Evolutionary conservation across 2,888 invertebrate genomes (phyloP).

Genomic region (Parnassius smintheus): DNA sequence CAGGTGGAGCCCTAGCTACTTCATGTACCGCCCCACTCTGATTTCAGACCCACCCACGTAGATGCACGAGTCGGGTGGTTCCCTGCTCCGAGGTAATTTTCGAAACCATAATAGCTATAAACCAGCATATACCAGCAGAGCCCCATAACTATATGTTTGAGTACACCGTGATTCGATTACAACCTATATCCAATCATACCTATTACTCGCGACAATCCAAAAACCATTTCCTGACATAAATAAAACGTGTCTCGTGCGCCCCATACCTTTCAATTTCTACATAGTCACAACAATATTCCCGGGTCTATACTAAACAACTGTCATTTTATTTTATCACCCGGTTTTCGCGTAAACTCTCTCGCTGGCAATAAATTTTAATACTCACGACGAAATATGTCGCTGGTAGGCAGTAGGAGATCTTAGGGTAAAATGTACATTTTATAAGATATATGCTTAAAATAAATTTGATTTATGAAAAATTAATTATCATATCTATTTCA

Average conservation of each 20-base stretch:
- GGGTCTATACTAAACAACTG: constrained; percentile 78
- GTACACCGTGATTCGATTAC: too few species aligned
- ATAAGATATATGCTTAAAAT: background rate
- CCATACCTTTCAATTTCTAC: constrained; percentile 79
- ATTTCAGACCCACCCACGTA: too few species aligned
- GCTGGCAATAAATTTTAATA: constrained; percentile 79
- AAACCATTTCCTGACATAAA: constrained; percentile 74
- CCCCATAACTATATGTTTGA: too few species aligned
- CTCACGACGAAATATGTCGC: constrained; percentile 59
- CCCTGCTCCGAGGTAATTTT: too few species aligned
- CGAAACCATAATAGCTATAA: too few species aligned
- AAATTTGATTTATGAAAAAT: background rate
- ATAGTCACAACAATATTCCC: constrained; percentile 67
- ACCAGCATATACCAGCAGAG: too few species aligned
- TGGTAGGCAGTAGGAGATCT: constrained; percentile 18
- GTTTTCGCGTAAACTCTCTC: constrained; percentile 72
- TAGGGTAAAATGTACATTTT: background rate
- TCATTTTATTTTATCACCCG: constrained; percentile 80
- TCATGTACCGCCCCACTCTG: too few species aligned
- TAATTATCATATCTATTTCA: too few species aligned
- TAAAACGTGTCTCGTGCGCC: constrained; percentile 73
- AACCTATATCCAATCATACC: too few species aligned
- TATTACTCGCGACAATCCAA: constrained; percentile 66
- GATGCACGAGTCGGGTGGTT: too few species aligned
- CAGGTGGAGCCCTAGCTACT: too few species aligned